Evolutionary conservation across 2,888 invertebrate genomes (phyloP).

Genomic region (Sphaerophoria taeniata): DNA sequence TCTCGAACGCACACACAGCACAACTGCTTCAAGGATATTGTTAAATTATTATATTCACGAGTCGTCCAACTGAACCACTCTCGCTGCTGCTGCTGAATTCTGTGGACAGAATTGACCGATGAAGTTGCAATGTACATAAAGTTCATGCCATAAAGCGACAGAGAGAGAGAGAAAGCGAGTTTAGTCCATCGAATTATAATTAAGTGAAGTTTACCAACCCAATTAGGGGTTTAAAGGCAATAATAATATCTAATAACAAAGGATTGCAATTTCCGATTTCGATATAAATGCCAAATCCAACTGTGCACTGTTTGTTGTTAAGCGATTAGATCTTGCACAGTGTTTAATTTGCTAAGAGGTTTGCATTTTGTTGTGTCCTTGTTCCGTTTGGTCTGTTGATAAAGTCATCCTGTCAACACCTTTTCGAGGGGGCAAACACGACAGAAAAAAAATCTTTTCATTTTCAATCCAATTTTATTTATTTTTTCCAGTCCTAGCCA

Average conservation of each 20-base stretch:
- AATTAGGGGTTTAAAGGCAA: conserved; percentile 26
- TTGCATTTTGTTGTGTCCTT: neutral
- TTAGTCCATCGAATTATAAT: conserved; percentile 14
- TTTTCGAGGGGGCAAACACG: neutral
- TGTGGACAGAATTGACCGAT: conserved; percentile 55
- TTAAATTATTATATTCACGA: neutral
- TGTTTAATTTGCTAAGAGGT: conserved; percentile 33
- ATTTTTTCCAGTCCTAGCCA: no score
- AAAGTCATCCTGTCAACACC: conserved; percentile 29
- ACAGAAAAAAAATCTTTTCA: neutral
- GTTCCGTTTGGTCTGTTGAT: neutral
- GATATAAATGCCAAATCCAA: neutral
- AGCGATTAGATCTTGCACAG: conserved; percentile 31
- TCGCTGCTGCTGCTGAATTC: conserved; percentile 8
- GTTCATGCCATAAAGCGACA: no score
- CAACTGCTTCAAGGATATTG: conserved; percentile 16
- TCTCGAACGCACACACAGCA: neutral
- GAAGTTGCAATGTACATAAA: conserved; percentile 16
- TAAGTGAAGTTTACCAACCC: conserved; percentile 34
- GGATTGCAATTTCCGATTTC: neutral
- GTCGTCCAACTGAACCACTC: no score
- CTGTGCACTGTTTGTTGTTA: conserved; percentile 8
- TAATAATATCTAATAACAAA: conserved; percentile 29
- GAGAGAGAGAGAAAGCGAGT: no score
- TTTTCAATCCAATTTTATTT: no score